A percentile compares a stretch with the other conserved stretches of the same genome.
Evolutionary conservation across 2,113 vertebrate genomes (phyloP).

Genomic region (Rana temporaria): DNA sequence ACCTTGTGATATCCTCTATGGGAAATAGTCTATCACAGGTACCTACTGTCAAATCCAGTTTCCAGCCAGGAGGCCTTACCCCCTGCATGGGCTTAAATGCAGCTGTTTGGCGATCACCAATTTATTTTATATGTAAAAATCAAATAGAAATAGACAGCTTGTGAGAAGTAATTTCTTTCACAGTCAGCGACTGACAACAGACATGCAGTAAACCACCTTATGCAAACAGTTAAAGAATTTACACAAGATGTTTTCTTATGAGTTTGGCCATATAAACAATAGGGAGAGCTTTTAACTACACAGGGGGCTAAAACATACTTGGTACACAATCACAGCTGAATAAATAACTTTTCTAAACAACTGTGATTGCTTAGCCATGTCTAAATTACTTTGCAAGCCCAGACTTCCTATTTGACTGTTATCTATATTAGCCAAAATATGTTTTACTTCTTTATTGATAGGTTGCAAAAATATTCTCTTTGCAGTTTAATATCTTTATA

Average conservation of each 20-base stretch:
- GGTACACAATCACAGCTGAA: slow-evolving; percentile 47
- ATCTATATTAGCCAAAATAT: neutral
- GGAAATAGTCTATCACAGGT: slow-evolving; percentile 67
- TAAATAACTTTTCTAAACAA: slow-evolving; percentile 11
- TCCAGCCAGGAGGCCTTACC: slow-evolving; percentile 63
- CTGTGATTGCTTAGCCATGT: slow-evolving; percentile 13
- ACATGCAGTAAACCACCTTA: slow-evolving; percentile 21
- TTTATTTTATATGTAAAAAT: slow-evolving; percentile 63
- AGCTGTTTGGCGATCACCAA: slow-evolving; percentile 44
- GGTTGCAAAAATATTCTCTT: neutral
- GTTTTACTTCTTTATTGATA: neutral
- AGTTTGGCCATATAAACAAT: slow-evolving; percentile 13
- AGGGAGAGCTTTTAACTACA: slow-evolving; percentile 19
- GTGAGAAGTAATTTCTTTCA: slow-evolving; percentile 58
- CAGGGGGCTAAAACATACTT: slow-evolving; percentile 23
- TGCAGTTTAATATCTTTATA: no score
- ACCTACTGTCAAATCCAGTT: slow-evolving; percentile 68
- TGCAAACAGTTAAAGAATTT: slow-evolving; percentile 59
- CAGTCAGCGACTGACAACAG: slow-evolving; percentile 56
- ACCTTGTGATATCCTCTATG: slow-evolving; percentile 62
- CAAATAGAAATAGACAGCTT: slow-evolving; percentile 47
- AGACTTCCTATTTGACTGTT: neutral
- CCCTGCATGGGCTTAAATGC: slow-evolving; percentile 59
- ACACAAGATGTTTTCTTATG: slow-evolving; percentile 35
- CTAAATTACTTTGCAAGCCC: neutral